Percentiles rank a stretch among this genome's conserved stretches.
Conservation (phyloP, 2,113 vertebrate genomes). For the Cercocebus atys region DNA sequence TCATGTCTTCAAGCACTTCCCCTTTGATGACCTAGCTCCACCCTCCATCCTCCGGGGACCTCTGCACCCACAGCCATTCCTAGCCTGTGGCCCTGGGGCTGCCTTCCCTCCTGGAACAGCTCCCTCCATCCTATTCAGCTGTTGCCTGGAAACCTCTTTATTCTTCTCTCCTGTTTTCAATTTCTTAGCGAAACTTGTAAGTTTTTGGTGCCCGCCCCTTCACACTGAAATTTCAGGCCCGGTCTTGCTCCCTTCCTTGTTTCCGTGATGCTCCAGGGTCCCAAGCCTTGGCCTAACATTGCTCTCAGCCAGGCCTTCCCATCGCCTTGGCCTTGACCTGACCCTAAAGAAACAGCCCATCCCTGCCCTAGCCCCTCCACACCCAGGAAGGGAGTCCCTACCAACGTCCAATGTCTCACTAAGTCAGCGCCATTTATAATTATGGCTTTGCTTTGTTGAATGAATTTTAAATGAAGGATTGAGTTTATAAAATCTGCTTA, state of each 20-base stretch:
- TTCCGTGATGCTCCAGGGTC: neutral
- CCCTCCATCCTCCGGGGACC: neutral
- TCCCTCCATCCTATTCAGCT: neutral
- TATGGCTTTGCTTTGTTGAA: neutral
- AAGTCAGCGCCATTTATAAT: neutral
- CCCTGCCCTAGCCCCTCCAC: fast-evolving
- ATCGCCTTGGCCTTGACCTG: neutral
- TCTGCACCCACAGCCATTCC: too few species aligned
- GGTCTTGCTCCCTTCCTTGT: neutral
- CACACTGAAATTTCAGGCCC: neutral
- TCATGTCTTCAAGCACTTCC: neutral
- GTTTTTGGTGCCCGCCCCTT: neutral
- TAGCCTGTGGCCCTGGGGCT: neutral
- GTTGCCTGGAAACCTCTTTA: neutral
- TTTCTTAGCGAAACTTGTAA: neutral
- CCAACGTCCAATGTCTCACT: neutral
- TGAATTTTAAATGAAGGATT: neutral
- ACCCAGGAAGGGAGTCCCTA: neutral
- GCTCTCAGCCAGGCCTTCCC: neutral
- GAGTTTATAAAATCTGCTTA: neutral
- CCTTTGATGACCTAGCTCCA: neutral
- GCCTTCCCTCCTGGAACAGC: neutral
- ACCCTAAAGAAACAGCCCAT: neutral
- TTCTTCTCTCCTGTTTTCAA: too few species aligned
- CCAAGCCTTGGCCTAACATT: neutral